Base-by-base conservation (phyloP, 2,113 vertebrate species). In the Macrotus californicus region DNA sequence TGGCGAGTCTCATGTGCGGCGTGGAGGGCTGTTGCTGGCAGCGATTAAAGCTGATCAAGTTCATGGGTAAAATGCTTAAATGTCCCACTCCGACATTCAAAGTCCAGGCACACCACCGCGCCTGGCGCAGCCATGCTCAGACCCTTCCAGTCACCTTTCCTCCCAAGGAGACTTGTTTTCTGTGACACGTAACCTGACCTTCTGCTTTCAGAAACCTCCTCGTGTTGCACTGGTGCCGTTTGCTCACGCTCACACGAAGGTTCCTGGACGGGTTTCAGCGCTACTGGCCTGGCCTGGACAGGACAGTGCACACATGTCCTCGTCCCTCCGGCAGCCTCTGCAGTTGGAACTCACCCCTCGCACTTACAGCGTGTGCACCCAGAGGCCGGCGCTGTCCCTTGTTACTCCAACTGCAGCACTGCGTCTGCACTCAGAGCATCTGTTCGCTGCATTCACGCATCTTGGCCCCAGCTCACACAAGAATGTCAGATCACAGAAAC, bases 321-420 rank as follows among this genome's bases (percentile, higher is more conserved):
- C 56, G 31, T 54, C 96, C 93, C 7, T 66, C 84, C 48, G 64
- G 34, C 31, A 66, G 69, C 5, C 64, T 72, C 34, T 92, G 95
- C 56, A 91, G 95, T 10, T 94, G 89, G 46, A 96, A 34, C 93
- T 52, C 72, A 94, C 69, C 91, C 83, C 52, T 86, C 76, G 64
- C 46, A 89, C 90, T 43, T 39, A 34, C 26, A 72, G 66, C 39
- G 84, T 92, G 52, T 84, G 94, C 41, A 80, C 48, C 94, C 90
- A 34, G 67, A 95, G 93, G 92, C 18, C 85, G 77, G 97, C 92
- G 94, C 48, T 72, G 48, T 66, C 96, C 87, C n/a, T 81, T 83
- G 29, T 64, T 73, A 72, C 43, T 72, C 87, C 77, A 59, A 69
- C 43, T 89, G 90, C 90, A 67, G 52, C 54, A 97, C 54, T 81